These are phyloP conservation scores for Melipona beecheii DNA, from an alignment of 2,888 invertebrate species.

Conservation along the genomic window DNA sequence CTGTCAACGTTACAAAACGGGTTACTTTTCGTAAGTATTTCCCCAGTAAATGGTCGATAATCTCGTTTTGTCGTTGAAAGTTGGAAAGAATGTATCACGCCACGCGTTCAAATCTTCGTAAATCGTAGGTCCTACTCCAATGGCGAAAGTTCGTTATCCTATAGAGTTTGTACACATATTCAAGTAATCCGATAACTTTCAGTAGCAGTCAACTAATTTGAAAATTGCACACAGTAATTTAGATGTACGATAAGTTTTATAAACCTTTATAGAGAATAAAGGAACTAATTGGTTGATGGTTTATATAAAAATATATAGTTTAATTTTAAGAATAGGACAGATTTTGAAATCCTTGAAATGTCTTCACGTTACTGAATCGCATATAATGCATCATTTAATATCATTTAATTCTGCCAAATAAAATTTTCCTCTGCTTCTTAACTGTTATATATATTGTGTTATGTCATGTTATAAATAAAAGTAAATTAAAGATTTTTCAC, in stretches of 20 bases:
- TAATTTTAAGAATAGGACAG: not conserved
- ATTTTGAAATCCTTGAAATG: not conserved
- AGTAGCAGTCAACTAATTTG: not conserved
- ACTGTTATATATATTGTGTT: not conserved
- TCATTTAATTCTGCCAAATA: not conserved
- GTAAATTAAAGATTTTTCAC: not conserved
- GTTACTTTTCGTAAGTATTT: constrained; percentile 79
- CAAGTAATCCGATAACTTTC: not conserved
- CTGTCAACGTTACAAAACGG: constrained; percentile 68
- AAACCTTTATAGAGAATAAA: not conserved
- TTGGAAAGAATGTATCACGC: not conserved
- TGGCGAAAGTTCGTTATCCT: constrained; percentile 17
- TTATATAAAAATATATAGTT: not conserved
- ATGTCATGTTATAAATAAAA: not conserved
- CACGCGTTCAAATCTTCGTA: constrained; percentile 36
- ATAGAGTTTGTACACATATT: constrained; percentile 30
- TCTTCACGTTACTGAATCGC: not conserved
- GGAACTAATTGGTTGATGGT: not conserved
- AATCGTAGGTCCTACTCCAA: not conserved
- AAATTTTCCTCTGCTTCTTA: not conserved
- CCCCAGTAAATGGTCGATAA: not conserved
- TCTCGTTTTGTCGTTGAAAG: not conserved
- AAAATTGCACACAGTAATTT: not conserved
- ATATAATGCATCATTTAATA: not conserved
- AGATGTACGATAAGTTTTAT: not conserved